A percentile compares a stretch with the other conserved stretches of the same genome.
phyloP scores from a whole-genome alignment of 2,888 invertebrate species.

The Hydroisotoma schaefferi region DNA sequence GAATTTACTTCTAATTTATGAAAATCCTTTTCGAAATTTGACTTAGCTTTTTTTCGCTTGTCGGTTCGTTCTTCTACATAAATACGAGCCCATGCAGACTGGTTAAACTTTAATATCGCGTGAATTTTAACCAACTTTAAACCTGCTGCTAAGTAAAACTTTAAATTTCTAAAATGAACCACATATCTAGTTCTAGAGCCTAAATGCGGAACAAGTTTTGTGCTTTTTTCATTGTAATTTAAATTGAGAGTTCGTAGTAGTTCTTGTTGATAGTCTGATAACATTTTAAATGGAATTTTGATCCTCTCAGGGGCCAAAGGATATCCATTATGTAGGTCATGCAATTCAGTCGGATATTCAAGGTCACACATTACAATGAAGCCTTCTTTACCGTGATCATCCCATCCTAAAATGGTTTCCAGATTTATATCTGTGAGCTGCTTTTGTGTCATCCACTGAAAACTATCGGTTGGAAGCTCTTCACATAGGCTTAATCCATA shows the following conservation, averaged over 20 bases:
- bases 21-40: slow-evolving; percentile 20
- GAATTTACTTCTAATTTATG: slow-evolving; percentile 23
- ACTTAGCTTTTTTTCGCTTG: slow-evolving; percentile 14
- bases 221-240: slow-evolving; percentile 1
- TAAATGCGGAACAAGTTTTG: slow-evolving; percentile 16
- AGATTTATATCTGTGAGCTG: too few relatives aligned
- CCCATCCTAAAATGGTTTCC: too few relatives aligned
- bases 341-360: neutral
- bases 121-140: slow-evolving; percentile 14
- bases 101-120: slow-evolving; percentile 6
- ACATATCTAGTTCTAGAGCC: slow-evolving; percentile 2
- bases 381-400: neutral
- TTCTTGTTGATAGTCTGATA: slow-evolving; percentile 12
- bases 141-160: slow-evolving; percentile 6
- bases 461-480: slow-evolving; percentile 8
- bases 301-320: slow-evolving; percentile 12
- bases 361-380: neutral
- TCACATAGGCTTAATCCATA: slow-evolving; percentile 16
- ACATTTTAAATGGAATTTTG: neutral
- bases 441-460: slow-evolving; percentile 12
- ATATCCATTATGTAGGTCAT: neutral
- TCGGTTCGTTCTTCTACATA: slow-evolving; percentile 4
- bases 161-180: slow-evolving; percentile 7
- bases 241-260: neutral
- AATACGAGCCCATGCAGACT: slow-evolving; percentile 5